Evolutionary conservation across 2,113 vertebrate species (phyloP).

Genomic region (Zosterops pallidus): DNA sequence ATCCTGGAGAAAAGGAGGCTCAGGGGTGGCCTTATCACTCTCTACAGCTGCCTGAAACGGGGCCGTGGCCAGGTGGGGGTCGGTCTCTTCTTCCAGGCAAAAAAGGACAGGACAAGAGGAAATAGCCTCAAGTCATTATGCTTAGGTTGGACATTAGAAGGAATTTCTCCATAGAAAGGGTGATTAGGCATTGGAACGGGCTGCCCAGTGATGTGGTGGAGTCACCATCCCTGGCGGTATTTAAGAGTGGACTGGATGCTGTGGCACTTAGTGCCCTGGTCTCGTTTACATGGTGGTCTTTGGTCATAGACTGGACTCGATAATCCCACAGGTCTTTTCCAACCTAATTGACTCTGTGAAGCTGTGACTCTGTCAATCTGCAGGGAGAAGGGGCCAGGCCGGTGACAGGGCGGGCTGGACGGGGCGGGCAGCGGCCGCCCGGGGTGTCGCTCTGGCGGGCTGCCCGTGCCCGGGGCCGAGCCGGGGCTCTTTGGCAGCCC

Average conservation of each 20-base stretch:
- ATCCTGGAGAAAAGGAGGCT: neutral
- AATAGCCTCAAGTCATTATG: neutral
- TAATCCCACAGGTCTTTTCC: neutral
- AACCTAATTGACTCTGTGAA: too few relatives aligned
- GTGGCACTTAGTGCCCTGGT: neutral
- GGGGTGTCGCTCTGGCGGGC: too few relatives aligned
- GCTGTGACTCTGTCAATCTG: neutral
- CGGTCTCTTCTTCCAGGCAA: neutral
- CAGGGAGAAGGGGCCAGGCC: neutral
- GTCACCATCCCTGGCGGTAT: neutral
- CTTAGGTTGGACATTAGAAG: neutral
- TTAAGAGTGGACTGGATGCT: neutral
- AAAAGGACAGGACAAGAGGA: neutral
- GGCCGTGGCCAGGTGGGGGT: rapidly evolving
- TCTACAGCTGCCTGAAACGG: rapidly evolving
- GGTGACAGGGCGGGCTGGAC: neutral
- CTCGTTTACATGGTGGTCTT: neutral
- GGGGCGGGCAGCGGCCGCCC: too few relatives aligned
- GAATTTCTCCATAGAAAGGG: neutral
- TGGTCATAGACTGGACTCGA: too few relatives aligned
- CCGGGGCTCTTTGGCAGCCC: too few relatives aligned
- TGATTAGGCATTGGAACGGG: neutral
- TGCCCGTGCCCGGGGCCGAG: too few relatives aligned
- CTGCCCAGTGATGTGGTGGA: too few relatives aligned
- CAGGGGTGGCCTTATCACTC: rapidly evolving